Evolutionary conservation across 2,888 invertebrate species (phyloP).

Genomic region (Lasioglossum morio): DNA sequence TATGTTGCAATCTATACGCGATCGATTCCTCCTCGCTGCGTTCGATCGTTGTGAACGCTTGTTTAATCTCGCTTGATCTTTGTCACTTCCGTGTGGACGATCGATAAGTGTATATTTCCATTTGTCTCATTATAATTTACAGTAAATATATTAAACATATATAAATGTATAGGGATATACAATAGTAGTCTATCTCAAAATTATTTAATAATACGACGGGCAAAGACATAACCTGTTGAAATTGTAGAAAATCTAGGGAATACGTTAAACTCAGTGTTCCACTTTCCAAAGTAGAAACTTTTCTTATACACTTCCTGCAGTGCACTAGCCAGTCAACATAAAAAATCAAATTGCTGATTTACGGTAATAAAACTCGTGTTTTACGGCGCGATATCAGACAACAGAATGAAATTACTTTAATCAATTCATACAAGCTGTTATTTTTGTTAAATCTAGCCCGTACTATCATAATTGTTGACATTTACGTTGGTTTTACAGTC

Average conservation of each 20-base stretch:
- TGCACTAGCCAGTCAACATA: constrained; percentile 17
- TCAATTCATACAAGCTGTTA: background rate
- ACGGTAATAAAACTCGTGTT: constrained; percentile 15
- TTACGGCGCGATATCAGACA: background rate
- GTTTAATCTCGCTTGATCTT: too few species aligned
- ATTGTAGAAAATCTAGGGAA: constrained; percentile 12
- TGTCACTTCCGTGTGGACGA: too few species aligned
- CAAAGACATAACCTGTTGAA: background rate
- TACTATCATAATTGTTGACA: constrained; percentile 42
- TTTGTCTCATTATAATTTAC: too few species aligned
- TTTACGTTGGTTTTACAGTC: constrained; percentile 33
- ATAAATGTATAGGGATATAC: too few species aligned
- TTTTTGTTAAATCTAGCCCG: background rate
- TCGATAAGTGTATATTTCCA: too few species aligned
- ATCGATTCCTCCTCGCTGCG: too few species aligned
- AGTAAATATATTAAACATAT: too few species aligned
- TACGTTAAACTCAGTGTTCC: constrained; percentile 18
- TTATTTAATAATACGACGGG: background rate
- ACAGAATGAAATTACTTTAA: background rate
- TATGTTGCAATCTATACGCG: too few species aligned
- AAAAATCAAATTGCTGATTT: constrained; percentile 16
- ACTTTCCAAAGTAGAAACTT: constrained; percentile 57
- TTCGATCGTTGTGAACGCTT: too few species aligned
- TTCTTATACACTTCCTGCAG: constrained; percentile 27
- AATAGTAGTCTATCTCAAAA: too few species aligned